Base-by-base conservation (phyloP, 2,888 invertebrate genomes). In the Orchesellides sinensis region DNA sequence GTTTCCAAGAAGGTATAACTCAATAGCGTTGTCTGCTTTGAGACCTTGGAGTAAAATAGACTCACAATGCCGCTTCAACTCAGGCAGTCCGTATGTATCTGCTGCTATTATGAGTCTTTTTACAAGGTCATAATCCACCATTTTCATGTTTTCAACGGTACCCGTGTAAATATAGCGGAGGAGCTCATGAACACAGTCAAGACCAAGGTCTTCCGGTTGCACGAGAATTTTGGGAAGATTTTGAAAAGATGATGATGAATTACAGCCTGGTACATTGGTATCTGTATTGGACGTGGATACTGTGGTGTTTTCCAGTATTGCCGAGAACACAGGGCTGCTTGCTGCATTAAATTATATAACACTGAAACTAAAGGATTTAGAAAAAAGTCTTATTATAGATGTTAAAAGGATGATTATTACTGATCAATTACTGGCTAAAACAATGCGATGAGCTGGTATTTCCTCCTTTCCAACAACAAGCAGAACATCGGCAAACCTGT, bases 161-260 rank as follows among this genome's bases (percentile, higher is more conserved):
- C 87, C 87, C 5, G 87, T 87, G 54, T 87, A 87, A 49, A 86
- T 83, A 25, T 85, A 87, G 2, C 85, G 78, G 21, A 87, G 68
- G 19, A 87, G 29, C 68, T 86, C 87, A 35, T 82, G 83, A 6
- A 86, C 66, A 6, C 77, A 74, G 10, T 85, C 83, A 3, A 73
- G 23, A 10, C 47, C 56, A 47, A 75, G 47, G 21, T 77, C 59
- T 17, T 35, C 29, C 0, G 75, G 75, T n/a, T 83, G 72, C 14
- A 78, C 66, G 17, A n/a, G 14, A 23, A 79, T 63, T 52, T 65
- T 32, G 2, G 79, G 79, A 10, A 79, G 63, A 47, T 68, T 17
- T 21, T 23, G 14, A 2, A 40, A 8, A 19, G 25, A 27, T 4
- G 10, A 8, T 10, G 49, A 49, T 35, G 35, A 6, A 49, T 8